These are phyloP conservation scores for Sphenopsis melanotis DNA, from an alignment of 2,797 vertebrate genomes.

Conservation along the genomic window DNA sequence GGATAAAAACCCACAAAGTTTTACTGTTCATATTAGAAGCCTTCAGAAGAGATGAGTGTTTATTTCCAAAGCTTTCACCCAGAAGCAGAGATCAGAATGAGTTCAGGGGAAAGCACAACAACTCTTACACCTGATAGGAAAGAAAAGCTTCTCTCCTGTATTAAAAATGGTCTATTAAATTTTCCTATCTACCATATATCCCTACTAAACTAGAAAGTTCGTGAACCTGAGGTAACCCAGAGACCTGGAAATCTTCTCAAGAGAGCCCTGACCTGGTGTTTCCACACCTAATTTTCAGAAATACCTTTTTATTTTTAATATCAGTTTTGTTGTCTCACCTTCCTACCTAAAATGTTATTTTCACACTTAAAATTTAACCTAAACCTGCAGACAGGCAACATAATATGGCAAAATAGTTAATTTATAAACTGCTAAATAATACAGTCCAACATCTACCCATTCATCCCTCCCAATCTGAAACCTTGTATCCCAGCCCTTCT, in stretches of 20 bases:
- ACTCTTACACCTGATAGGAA: background rate
- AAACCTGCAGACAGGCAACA: background rate
- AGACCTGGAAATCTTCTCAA: background rate
- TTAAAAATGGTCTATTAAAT: background rate
- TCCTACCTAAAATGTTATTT: background rate
- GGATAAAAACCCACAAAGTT: background rate
- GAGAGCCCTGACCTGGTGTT: background rate
- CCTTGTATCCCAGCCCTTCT: background rate
- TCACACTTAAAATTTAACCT: background rate
- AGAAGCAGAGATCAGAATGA: background rate
- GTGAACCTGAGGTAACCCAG: background rate
- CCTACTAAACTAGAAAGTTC: background rate
- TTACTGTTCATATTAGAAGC: conserved; percentile 7
- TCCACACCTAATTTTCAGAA: background rate
- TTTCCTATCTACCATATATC: background rate
- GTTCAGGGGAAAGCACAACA: background rate
- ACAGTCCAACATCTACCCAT: background rate
- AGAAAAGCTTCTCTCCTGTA: background rate
- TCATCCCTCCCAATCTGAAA: background rate
- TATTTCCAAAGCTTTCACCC: background rate
- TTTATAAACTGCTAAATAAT: background rate
- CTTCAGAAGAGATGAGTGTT: background rate
- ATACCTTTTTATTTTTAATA: background rate
- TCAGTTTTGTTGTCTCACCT: background rate
- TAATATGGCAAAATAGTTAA: background rate